Evolutionary conservation across 2,797 vertebrate genomes (phyloP), one percentile per base, ranked within the genome.

Genomic region (Potorous gilbertii): DNA sequence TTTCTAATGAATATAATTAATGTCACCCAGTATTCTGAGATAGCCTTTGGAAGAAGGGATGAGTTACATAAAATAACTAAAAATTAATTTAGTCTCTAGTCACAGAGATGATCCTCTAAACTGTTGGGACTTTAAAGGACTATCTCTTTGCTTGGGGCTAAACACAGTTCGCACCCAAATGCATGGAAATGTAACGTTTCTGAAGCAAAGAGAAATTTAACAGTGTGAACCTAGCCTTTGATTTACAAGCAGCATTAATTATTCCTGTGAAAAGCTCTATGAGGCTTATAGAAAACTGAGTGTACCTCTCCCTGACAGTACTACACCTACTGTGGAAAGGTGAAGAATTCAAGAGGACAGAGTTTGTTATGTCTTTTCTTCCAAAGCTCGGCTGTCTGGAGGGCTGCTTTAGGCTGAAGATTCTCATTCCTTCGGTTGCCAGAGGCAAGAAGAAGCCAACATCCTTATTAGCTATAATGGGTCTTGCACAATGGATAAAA

Each of bases 361-460:
- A 16, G 46, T 50, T 27, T 52, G 9, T 50, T 24, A 14, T 46
- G 0, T 0, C 92, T 92, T 93, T 81, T 93, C 40, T 95, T 95
- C 89, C 91, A 56, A 57, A 94, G 14, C 14, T 93, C 94, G 96
- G 62, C 81, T 94, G 55, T 90, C 95, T 66, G 0, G 1, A 93
- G 54, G 93, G 66, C 28, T 54, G 81, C 94, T 95, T 92, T 4
- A 28, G 92, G 74, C 91, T 56, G 11, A 16, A 54, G 46, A 90
- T 95, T 96, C 95, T 94, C 54, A 92, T 54, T 93, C 92, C 55
- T 95, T 94, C 81, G 90, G 62, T 95, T n/a, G 11, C 95, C 13
- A 1, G 52, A 12, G 12, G 92, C 57, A 14, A 31, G 62, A 16
- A 62, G 52, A 50, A 50, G 91, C 90, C 90, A 57, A 5, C 1